Conservation (phyloP, 2,797 vertebrate genomes). For the Ptychobarbus kaznakovi region DNA sequence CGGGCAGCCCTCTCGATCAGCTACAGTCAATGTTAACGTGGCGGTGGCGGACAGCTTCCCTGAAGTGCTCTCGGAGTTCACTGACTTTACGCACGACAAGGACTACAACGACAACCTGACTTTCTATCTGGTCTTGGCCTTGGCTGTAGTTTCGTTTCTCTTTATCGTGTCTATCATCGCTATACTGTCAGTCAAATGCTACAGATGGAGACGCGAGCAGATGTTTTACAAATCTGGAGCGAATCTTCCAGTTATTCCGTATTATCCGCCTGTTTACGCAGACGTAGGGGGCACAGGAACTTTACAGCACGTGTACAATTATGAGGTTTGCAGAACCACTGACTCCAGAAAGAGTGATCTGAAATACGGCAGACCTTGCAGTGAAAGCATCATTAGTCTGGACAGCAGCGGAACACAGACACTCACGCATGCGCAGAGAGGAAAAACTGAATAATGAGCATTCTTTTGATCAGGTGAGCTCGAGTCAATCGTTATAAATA, state of each 20-base stretch:
- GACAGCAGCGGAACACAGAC: slow-evolving; percentile 48
- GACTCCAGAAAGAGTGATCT: slow-evolving; percentile 67
- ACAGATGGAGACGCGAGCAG: slow-evolving; percentile 61
- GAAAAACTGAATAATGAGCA: slow-evolving; percentile 53
- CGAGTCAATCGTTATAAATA: background rate
- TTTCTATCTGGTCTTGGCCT: slow-evolving; percentile 54
- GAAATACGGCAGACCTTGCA: slow-evolving; percentile 59
- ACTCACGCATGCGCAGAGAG: slow-evolving; percentile 49
- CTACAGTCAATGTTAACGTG: slow-evolving; percentile 47
- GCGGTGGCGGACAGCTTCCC: slow-evolving; percentile 68
- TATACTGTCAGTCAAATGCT: slow-evolving; percentile 56
- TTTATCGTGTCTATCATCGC: slow-evolving; percentile 62
- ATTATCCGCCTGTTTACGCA: slow-evolving; percentile 67
- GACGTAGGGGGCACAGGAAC: slow-evolving; percentile 61
- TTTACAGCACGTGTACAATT: slow-evolving; percentile 65
- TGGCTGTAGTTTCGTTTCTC: slow-evolving; percentile 66
- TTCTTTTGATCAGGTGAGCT: slow-evolving; percentile 49
- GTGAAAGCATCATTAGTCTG: slow-evolving; percentile 52
- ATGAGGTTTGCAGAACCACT: slow-evolving; percentile 65
- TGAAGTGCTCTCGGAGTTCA: slow-evolving; percentile 64
- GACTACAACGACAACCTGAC: slow-evolving; percentile 49
- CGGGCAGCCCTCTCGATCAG: slow-evolving; percentile 25
- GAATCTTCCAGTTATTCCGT: slow-evolving; percentile 64
- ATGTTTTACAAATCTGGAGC: slow-evolving; percentile 61
- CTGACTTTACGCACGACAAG: slow-evolving; percentile 58